These are phyloP conservation scores for Paradisaea rubra DNA, from an alignment of 2,113 vertebrate genomes.

Conservation along the genomic window DNA sequence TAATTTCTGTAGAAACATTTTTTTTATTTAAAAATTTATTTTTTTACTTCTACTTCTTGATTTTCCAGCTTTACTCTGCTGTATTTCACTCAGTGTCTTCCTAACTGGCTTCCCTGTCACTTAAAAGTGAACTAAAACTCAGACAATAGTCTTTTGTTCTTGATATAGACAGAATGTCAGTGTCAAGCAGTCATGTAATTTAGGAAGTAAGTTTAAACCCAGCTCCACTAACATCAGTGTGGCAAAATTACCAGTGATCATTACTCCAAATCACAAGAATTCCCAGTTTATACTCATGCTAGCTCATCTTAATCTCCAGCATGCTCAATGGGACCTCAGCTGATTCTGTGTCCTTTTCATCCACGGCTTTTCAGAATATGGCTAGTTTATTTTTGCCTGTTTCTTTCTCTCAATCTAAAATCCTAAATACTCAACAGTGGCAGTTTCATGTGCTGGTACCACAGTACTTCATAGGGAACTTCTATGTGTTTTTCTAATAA, in stretches of 20 bases:
- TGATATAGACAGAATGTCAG: neutral
- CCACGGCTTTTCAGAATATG: neutral
- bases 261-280: neutral
- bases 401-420: neutral
- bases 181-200: neutral
- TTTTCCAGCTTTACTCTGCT: neutral
- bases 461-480: neutral
- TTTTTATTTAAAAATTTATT: neutral
- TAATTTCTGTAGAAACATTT: neutral
- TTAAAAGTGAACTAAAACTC: neutral
- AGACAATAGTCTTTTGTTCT: neutral
- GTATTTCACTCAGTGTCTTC: neutral
- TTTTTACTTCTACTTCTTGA: neutral
- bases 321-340: neutral
- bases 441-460: neutral
- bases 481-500: neutral
- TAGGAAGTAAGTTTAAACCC: neutral
- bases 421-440: neutral
- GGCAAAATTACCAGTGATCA: neutral
- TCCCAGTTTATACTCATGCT: neutral
- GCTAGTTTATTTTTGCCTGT: neutral
- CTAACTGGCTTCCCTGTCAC: neutral
- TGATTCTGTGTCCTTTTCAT: neutral
- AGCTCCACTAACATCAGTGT: neutral
- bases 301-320: neutral